Base-by-base conservation (phyloP, 2,797 vertebrate species). In the Acanthurus tractus region DNA sequence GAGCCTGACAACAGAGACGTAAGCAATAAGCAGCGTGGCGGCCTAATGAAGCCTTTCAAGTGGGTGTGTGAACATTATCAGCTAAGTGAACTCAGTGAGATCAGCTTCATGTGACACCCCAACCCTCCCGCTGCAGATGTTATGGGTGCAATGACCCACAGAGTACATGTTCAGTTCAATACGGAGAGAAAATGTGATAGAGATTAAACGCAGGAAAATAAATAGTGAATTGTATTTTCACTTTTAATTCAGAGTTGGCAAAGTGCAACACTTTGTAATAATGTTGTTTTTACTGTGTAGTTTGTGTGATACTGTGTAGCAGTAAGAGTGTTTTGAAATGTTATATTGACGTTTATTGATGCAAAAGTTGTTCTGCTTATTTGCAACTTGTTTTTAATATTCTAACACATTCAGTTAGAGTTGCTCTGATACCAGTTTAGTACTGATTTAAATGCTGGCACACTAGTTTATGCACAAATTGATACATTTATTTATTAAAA, bases 31-130 rank as follows among this genome's bases (percentile, higher is more conserved):
- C 74, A 52, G 63, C 45, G 18, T 55, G 71, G 68, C 42, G 12
- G 66, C 58, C 50, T 75, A 84, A 88, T 81, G 83, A 88, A 74
- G 76, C 70, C 68, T 56, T 77, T 71, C 14, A 29, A 70, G 84
- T 55, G 22, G 63, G 54, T 13, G 63, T 74, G 75, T 79, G 66
- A 83, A 78, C 73, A 70, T 67, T 14, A 69, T 81, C 45, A 70
- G 49, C 63, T 1, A 34, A 70, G 44, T 18, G 50, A 56, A 56
- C 52, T 38, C 71, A 69, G 6, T 55, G 0, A 54, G 61, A 67
- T 77, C 65, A 8, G 74, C 71, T n/a, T 40, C 65, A 52, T 52
- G 12, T 15, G 36, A 77, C 79, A 70, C 48, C 29, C 66, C 45
- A 2, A 14, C 58, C 40, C 2, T 59, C 82, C 44, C 44, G 1